These are phyloP conservation scores for Chrysina gloriosa DNA, from an alignment of 2,888 invertebrate genomes.

Conservation along the genomic window DNA sequence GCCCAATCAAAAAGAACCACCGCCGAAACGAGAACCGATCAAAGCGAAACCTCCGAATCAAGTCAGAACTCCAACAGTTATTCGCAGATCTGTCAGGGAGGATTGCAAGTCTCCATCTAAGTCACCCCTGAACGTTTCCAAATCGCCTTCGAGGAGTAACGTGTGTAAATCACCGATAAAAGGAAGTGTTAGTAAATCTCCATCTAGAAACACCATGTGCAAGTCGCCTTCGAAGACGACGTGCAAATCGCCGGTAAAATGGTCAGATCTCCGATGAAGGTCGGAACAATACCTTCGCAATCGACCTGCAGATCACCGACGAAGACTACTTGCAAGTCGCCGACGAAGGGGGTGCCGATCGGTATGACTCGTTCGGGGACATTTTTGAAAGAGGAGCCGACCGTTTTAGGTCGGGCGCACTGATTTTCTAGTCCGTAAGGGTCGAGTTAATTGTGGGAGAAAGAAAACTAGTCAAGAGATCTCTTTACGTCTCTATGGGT, in stretches of 20 bases:
- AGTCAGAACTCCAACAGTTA: conserved; percentile 34
- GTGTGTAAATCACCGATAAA: conserved; percentile 40
- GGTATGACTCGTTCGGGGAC: conserved; percentile 76
- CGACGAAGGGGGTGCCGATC: conserved; percentile 42
- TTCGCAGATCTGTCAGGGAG: conserved; percentile 33
- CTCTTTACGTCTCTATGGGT: conserved; percentile 38
- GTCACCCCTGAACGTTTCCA: conserved; percentile 39
- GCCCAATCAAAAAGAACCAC: conserved; percentile 43
- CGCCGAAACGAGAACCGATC: conserved; percentile 38
- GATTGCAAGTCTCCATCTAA: conserved; percentile 41
- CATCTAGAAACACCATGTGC: conserved; percentile 24
- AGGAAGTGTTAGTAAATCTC: conserved; percentile 35
- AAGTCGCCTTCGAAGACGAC: conserved; percentile 38
- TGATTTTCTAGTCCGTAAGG: conserved; percentile 38
- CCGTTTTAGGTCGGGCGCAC: conserved; percentile 63
- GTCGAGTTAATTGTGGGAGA: not conserved
- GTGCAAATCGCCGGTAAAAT: conserved; percentile 44
- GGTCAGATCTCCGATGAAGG: conserved; percentile 25
- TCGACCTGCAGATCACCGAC: conserved; percentile 34
- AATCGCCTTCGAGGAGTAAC: conserved; percentile 34
- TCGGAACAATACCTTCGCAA: conserved; percentile 18
- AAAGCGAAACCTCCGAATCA: conserved; percentile 27
- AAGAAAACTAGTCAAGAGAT: conserved; percentile 35
- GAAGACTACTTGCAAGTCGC: conserved; percentile 41
- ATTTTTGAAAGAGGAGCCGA: conserved; percentile 81